These are phyloP conservation scores for Apostichopus californicus DNA, from an alignment of 35 echinoderm and acorn worm species.

Conservation along the genomic window DNA sequence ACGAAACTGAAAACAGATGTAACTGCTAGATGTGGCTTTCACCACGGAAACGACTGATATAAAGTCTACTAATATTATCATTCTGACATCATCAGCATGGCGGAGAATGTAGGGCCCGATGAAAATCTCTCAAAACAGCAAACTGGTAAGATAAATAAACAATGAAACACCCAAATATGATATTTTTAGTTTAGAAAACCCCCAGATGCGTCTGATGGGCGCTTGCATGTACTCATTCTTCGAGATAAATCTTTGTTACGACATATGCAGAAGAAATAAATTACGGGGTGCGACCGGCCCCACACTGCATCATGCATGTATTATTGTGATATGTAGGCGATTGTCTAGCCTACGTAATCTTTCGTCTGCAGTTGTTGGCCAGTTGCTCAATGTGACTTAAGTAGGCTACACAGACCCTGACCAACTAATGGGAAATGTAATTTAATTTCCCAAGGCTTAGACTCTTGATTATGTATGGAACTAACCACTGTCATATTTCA, in stretches of 20 bases:
- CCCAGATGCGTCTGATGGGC: background rate
- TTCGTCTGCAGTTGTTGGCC: background rate
- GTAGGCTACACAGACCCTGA: too few relatives aligned
- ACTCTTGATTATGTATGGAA: too few relatives aligned
- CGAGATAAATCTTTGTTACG: constrained; percentile 4
- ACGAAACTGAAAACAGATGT: too few relatives aligned
- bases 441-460: too few relatives aligned
- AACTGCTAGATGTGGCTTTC: background rate
- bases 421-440: too few relatives aligned
- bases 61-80: constrained; percentile 40
- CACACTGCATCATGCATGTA: background rate
- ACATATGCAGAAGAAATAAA: background rate
- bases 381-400: too few relatives aligned
- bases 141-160: constrained; percentile 49
- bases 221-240: background rate
- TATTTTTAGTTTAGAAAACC: background rate
- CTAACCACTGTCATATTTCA: too few relatives aligned
- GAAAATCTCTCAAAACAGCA: constrained; percentile 56
- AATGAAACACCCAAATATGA: background rate
- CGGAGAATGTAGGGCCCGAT: constrained; percentile 63
- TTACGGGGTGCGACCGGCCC: constrained; percentile 51
- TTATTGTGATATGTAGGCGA: background rate
- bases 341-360: background rate
- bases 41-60: constrained; percentile 24
- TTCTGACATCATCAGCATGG: constrained; percentile 67